Conservation (phyloP, 1,140 invertebrate genomes). For the Monochamus saltuarius region DNA sequence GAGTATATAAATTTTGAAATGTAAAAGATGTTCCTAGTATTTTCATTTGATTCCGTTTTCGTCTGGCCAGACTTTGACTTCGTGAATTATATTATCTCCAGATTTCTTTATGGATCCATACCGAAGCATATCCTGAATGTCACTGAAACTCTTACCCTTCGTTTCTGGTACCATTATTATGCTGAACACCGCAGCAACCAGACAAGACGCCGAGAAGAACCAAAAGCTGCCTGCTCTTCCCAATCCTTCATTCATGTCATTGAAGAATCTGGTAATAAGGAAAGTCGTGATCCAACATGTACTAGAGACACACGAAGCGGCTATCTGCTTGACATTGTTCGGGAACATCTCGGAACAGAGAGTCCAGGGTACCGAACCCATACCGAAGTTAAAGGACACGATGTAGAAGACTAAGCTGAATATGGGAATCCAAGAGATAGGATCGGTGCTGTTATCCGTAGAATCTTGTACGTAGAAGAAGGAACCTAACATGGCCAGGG, state of each 20-base stretch:
- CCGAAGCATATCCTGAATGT: constrained; percentile 40
- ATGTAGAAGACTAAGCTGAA: constrained; percentile 66
- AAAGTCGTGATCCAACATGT: constrained; percentile 70
- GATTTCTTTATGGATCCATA: no score
- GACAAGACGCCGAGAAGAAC: constrained; percentile 67
- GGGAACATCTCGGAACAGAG: constrained; percentile 74
- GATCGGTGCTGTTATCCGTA: constrained; percentile 39
- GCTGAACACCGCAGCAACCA: constrained; percentile 62
- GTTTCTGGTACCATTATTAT: constrained; percentile 76
- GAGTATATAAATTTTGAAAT: no score
- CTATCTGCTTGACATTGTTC: constrained; percentile 64
- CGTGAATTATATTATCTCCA: no score
- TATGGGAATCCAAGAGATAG: constrained; percentile 62
- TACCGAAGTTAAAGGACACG: constrained; percentile 65
- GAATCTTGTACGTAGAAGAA: constrained; percentile 61
- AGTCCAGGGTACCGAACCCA: constrained; percentile 69
- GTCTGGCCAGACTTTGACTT: no score
- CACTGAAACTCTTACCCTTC: constrained; percentile 71
- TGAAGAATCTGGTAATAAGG: constrained; percentile 70
- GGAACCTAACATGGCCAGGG: constrained; percentile 57
- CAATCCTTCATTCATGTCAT: constrained; percentile 45
- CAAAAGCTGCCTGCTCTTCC: constrained; percentile 70
- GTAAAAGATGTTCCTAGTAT: no score
- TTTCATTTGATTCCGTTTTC: no score
- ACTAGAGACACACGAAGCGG: constrained; percentile 66